Conservation (phyloP, 1,140 invertebrate genomes). For the Aphaenogaster rudis region DNA sequence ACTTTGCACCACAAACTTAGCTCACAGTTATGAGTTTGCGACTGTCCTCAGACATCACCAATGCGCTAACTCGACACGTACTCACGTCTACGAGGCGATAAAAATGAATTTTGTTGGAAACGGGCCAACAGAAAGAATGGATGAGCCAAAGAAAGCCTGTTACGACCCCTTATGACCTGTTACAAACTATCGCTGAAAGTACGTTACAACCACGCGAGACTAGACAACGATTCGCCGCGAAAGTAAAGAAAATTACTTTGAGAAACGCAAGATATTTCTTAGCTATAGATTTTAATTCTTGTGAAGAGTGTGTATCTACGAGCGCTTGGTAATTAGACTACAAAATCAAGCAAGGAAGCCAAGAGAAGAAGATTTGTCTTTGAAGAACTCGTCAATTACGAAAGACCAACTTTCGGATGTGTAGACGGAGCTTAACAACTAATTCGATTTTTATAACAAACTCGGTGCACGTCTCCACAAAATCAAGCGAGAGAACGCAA, state of each 20-base stretch:
- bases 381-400: constrained; percentile 40
- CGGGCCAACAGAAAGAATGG: constrained; percentile 14
- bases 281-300: background rate
- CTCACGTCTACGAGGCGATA: constrained; percentile 18
- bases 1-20: constrained; percentile 53
- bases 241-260: background rate
- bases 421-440: constrained; percentile 29
- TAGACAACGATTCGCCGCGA: background rate
- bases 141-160: constrained; percentile 18
- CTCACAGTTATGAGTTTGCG: constrained; percentile 53
- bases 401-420: constrained; percentile 23
- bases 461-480: constrained; percentile 2
- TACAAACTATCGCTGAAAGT: constrained; percentile 6
- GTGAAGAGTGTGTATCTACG: background rate
- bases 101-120: constrained; percentile 54
- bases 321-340: constrained; percentile 16
- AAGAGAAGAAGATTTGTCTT: constrained; percentile 10
- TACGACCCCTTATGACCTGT: constrained; percentile 11
- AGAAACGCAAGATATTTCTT: background rate
- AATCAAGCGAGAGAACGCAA: constrained; percentile 40
- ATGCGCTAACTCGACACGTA: constrained; percentile 47
- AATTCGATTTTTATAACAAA: constrained; percentile 56
- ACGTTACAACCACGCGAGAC: background rate
- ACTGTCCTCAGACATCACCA: constrained; percentile 45
- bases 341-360: constrained; percentile 9